These are phyloP conservation scores for Myzus persicae DNA, from an alignment of 1,140 invertebrate genomes.

Conservation along the genomic window DNA sequence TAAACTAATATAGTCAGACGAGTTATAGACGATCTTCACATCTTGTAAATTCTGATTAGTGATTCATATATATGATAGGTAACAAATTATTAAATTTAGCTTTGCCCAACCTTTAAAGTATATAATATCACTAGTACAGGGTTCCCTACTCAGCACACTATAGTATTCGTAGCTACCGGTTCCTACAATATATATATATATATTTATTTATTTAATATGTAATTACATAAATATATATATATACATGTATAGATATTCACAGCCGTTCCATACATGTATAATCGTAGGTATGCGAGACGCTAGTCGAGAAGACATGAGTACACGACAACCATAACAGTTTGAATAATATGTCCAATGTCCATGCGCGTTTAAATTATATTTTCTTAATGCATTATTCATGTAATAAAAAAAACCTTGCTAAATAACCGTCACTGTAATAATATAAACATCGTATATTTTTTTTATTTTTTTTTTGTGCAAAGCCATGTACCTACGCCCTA, in stretches of 20 bases:
- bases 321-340: not conserved
- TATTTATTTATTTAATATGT: not conserved
- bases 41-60: not conserved
- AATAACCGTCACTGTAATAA: not conserved
- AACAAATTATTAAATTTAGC: not conserved
- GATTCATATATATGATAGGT: not conserved
- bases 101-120: no score
- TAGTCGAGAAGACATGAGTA: not conserved
- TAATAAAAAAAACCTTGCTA: not conserved
- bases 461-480: not conserved
- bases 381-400: slow-evolving; percentile 26
- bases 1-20: not conserved
- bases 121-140: no score
- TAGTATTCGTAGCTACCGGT: not conserved
- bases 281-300: not conserved
- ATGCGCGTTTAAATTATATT: not conserved
- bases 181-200: not conserved
- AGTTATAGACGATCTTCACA: not conserved
- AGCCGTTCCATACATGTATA: no score
- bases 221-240: not conserved
- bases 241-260: not conserved
- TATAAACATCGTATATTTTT: not conserved
- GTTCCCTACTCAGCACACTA: not conserved
- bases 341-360: slow-evolving; percentile 14
- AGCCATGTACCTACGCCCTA: not conserved